Conservation (phyloP, 2,888 invertebrate species). For the Labia minor region DNA sequence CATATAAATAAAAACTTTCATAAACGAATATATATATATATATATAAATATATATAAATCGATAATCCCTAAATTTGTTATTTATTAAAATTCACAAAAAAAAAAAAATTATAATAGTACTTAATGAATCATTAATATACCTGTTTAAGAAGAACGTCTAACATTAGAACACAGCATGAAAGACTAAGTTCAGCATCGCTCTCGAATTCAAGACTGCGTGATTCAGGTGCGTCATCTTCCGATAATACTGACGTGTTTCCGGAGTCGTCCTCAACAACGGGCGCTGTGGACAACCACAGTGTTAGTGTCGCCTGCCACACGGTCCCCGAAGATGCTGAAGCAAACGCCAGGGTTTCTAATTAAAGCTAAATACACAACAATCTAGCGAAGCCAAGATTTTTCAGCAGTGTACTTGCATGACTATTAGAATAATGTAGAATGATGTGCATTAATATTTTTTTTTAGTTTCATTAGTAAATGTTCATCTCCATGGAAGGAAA, state of each 20-base stretch:
- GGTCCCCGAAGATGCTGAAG: not conserved
- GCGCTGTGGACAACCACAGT: constrained; percentile 35
- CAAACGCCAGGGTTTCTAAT: constrained; percentile 13
- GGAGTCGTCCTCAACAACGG: constrained; percentile 57
- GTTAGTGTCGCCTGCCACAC: not conserved
- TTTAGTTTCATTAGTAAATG: not conserved
- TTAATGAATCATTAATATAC: no score
- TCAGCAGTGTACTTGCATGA: constrained; percentile 5
- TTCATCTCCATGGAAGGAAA: not conserved
- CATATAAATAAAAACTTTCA: no score
- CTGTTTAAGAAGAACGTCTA: constrained; percentile 90
- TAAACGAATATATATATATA: no score
- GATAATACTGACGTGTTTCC: constrained; percentile 56
- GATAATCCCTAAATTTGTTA: no score
- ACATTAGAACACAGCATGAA: constrained; percentile 92
- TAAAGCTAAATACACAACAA: not conserved
- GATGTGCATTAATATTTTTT: no score
- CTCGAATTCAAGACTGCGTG: constrained; percentile 55
- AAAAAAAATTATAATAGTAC: no score
- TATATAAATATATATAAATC: no score
- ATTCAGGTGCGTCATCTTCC: constrained; percentile 53
- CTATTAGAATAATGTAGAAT: not conserved
- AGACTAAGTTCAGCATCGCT: constrained; percentile 64
- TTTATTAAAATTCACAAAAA: no score
- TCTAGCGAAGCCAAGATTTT: not conserved